Percentiles rank a stretch among this genome's conserved stretches.
Evolutionary conservation across 2,797 vertebrate species (phyloP).

Genomic region (Tragopan temminckii): DNA sequence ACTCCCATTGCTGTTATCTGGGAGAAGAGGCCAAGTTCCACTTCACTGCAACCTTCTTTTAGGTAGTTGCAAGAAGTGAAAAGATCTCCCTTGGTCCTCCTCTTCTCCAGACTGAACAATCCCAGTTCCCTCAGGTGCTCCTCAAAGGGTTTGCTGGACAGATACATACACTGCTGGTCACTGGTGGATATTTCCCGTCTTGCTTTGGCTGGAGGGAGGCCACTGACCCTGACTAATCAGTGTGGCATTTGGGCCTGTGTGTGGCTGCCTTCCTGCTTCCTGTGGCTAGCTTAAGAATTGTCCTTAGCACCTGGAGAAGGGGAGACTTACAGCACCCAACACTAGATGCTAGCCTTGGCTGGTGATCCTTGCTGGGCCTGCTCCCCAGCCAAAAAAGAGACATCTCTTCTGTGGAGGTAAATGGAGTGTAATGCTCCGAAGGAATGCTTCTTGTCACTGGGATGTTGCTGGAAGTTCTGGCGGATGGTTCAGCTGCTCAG

Average conservation of each 20-base stretch:
- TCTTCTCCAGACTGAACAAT: no score
- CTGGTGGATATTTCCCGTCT: background rate
- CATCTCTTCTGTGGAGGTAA: rapidly evolving
- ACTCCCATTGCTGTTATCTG: no score
- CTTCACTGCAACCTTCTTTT: no score
- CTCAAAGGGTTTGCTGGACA: background rate
- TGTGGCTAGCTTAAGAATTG: background rate
- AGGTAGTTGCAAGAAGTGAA: no score
- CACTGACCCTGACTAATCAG: background rate
- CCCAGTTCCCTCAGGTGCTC: no score
- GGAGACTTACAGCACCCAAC: no score
- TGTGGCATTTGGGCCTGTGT: background rate
- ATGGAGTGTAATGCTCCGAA: background rate
- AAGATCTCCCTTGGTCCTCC: no score
- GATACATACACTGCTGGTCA: background rate
- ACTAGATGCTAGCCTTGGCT: background rate
- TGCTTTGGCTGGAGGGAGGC: background rate
- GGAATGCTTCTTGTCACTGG: background rate
- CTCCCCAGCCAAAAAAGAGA: background rate
- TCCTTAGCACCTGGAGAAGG: background rate
- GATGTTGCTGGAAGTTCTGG: background rate
- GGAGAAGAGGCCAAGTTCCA: no score
- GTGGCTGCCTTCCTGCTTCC: background rate
- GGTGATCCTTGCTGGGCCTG: background rate
- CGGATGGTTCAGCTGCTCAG: background rate